phyloP scores from a whole-genome alignment of 2,113 vertebrate genomes.

The Barnardius zonarius region DNA sequence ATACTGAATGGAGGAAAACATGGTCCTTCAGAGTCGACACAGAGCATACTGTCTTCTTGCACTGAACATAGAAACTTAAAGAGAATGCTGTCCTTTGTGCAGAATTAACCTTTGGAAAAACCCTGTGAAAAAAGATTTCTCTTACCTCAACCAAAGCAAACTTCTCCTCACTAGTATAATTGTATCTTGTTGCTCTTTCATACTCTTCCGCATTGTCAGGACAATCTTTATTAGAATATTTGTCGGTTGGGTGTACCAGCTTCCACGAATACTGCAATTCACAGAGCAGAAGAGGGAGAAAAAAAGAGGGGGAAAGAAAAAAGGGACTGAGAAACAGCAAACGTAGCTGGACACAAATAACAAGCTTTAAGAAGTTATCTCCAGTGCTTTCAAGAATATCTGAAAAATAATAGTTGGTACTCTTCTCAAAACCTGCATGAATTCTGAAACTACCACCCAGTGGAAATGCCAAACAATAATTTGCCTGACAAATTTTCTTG shows the following conservation, averaged over 20 bases:
- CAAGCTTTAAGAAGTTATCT: background rate
- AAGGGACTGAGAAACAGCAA: background rate
- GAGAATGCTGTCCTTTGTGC: background rate
- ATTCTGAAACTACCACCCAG: background rate
- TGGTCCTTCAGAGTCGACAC: background rate
- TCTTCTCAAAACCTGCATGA: background rate
- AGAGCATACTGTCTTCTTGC: background rate
- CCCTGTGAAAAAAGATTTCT: background rate
- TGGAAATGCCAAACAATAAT: background rate
- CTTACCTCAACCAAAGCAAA: constrained; percentile 88
- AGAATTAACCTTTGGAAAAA: background rate
- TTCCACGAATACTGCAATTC: constrained; percentile 85
- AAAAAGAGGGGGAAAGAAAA: background rate
- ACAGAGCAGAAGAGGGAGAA: background rate
- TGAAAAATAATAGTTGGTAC: background rate
- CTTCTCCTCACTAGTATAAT: constrained; percentile 89
- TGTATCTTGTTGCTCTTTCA: constrained; percentile 87
- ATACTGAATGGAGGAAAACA: background rate
- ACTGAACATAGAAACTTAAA: background rate
- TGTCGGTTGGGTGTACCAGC: constrained; percentile 87
- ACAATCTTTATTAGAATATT: constrained; percentile 91
- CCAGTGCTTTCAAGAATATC: background rate
- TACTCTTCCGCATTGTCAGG: constrained; percentile 89
- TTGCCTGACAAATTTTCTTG: background rate
- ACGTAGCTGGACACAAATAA: background rate